These are phyloP conservation scores for Echiichthys vipera DNA, from an alignment of 2,797 vertebrate species.

Conservation along the genomic window DNA sequence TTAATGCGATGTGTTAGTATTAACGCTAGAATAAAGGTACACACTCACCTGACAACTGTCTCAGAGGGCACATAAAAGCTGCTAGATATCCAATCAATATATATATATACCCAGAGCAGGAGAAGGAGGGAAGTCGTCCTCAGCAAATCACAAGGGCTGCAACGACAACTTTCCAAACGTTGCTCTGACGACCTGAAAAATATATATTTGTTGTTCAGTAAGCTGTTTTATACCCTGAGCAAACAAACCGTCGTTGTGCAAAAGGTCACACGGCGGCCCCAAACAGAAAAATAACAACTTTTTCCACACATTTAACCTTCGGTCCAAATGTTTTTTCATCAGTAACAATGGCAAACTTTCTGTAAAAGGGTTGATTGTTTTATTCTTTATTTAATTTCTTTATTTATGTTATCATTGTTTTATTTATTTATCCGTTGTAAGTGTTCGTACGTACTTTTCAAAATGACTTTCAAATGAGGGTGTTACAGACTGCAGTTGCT, in stretches of 20 bases:
- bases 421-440: no score
- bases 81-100: conserved; percentile 28
- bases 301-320: not conserved
- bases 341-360: not conserved
- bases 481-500: not conserved
- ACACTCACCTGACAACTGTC: conserved; percentile 51
- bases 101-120: conserved; percentile 64
- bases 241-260: not conserved
- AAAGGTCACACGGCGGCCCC: not conserved
- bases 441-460: not conserved
- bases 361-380: not conserved
- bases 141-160: conserved; percentile 48
- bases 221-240: not conserved
- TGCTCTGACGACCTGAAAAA: conserved; percentile 9
- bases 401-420: no score
- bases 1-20: no score
- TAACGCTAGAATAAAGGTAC: not conserved
- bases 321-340: not conserved
- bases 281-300: not conserved
- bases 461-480: not conserved
- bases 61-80: not conserved
- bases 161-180: conserved; percentile 14
- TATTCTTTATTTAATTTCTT: no score
- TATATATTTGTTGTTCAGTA: conserved; percentile 34
- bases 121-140: conserved; percentile 19